A percentile compares a stretch with the other conserved stretches of the same genome.
Evolutionary conservation across 2,113 vertebrate species (phyloP).

Genomic region (Lepus americanus): DNA sequence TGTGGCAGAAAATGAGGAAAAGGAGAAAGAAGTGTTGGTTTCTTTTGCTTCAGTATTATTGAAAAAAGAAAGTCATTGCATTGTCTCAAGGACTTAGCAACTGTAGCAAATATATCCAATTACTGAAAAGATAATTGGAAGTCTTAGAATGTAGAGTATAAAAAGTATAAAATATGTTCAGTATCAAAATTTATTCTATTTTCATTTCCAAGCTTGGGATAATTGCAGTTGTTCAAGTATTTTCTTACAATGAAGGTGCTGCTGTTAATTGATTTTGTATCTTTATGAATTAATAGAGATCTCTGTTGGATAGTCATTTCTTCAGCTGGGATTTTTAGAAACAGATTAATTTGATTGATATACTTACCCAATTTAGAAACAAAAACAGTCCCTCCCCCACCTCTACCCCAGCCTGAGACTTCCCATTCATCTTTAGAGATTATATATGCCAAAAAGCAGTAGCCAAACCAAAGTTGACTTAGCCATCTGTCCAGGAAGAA

Average conservation of each 20-base stretch:
- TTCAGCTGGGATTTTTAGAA: background rate
- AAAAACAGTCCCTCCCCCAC: background rate
- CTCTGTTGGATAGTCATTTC: background rate
- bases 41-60: background rate
- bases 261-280: background rate
- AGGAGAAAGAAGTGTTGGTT: background rate
- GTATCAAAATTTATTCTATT: background rate
- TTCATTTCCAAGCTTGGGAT: background rate
- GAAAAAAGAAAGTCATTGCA: background rate
- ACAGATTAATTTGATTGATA: background rate
- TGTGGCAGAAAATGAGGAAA: background rate
- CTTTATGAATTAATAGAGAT: background rate
- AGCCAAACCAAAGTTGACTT: background rate
- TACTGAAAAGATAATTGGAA: background rate
- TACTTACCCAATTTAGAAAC: slow-evolving; percentile 2
- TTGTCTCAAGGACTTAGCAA: background rate
- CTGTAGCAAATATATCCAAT: background rate
- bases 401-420: background rate
- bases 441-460: background rate
- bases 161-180: background rate
- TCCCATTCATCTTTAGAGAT: slow-evolving; percentile 13
- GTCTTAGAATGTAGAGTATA: background rate
- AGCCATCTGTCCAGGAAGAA: background rate
- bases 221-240: background rate
- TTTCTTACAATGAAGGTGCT: background rate